Base-by-base conservation (phyloP, 2,113 vertebrate species). In the Mixornis gularis region DNA sequence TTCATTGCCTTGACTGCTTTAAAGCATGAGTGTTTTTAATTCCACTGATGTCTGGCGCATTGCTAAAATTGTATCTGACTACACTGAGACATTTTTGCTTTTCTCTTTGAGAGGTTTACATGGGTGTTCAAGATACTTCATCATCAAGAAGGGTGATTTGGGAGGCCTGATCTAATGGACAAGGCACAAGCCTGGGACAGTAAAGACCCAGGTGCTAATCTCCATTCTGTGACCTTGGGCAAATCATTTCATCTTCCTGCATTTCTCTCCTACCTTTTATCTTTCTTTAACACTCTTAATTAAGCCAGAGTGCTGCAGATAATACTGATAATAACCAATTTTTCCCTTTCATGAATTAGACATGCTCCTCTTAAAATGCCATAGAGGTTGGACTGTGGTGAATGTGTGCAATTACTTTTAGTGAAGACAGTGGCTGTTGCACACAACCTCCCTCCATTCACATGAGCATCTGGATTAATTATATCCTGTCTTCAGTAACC, bases 261-360 rank as follows among this genome's bases (percentile, higher is more conserved):
- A 60, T 92, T 94, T 92, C 59, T 87, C 38, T 89, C 85, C 90
- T 87, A 87, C 85, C 79, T 95, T 96, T 96, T 94, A 92, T 95
- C 90, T 91, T 95, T 79, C 81, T 91, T 92, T 95, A 95, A 85
- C 74, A 69, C 59, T 95, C 66, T 79, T 95, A 95, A 95, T 95
- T 95, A 95, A 96, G 63, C 81, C 7, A 7, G 83, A 96, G 93
- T 95, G 92, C 86, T 90, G 60, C 60, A 79, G 88, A 90, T 94
- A 94, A 91, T 93, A 83, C 82, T 66, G 88, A 94, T 96, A 95
- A 95, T 93, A 94, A 95, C 92, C 79, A 86, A 30, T 80, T 68
- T 83, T 90, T 81, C 69, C 80, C 79, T 95, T 93, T 89, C 88
- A 90, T 84, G 92, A 88, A 93, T 95, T 93, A 95, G 95, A 90